phyloP scores from a whole-genome alignment of 2,888 invertebrate species.

The Trachelus tabidus region DNA sequence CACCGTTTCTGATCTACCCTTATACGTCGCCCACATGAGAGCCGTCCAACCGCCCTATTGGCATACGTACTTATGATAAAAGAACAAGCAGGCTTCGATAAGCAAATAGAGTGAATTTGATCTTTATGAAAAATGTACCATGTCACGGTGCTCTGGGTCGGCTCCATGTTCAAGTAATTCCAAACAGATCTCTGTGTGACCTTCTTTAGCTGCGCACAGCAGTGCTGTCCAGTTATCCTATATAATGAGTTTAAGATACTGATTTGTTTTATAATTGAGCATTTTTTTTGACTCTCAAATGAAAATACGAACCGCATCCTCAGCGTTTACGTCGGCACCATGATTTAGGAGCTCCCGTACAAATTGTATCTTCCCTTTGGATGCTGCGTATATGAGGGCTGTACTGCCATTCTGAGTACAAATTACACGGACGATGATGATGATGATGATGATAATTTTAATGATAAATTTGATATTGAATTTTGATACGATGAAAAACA shows the following conservation, averaged over 20 bases:
- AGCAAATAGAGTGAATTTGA: neutral
- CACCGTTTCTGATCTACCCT: constrained; percentile 84
- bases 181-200: constrained; percentile 83
- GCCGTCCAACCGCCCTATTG: constrained; percentile 94
- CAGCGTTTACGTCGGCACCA: constrained; percentile 92
- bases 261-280: neutral
- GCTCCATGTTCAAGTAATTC: constrained; percentile 88
- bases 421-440: neutral
- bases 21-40: constrained; percentile 98
- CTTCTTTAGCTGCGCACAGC: constrained; percentile 90
- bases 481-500: constrained; percentile 2
- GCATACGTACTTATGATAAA: neutral
- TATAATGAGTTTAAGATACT: neutral
- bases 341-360: constrained; percentile 87
- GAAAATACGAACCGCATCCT: constrained; percentile 75
- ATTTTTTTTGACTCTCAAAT: neutral
- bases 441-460: neutral
- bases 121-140: constrained; percentile 69
- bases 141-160: constrained; percentile 86
- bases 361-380: constrained; percentile 85
- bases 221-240: constrained; percentile 94
- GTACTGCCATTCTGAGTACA: constrained; percentile 86
- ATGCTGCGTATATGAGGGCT: constrained; percentile 91
- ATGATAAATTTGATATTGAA: neutral
- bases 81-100: neutral